phyloP scores from a whole-genome alignment of 2,888 invertebrate species.

The Morinoia aosen region DNA sequence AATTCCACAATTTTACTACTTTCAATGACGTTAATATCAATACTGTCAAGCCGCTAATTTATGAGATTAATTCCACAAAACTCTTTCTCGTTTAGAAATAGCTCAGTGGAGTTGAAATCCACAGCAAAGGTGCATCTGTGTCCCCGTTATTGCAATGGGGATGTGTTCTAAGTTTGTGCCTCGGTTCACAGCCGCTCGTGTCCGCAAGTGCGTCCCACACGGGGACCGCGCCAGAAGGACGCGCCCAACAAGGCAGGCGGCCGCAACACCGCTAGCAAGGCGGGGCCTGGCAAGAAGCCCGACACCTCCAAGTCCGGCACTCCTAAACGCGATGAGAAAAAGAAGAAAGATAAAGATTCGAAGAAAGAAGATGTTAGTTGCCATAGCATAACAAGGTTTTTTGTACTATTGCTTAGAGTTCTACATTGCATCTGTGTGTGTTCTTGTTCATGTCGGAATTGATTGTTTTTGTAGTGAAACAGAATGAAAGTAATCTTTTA shows the following conservation, averaged over 20 bases:
- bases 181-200: constrained; percentile 33
- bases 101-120: too few relatives aligned
- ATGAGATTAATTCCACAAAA: too few relatives aligned
- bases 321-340: constrained; percentile 58
- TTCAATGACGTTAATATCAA: too few relatives aligned
- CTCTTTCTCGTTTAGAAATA: too few relatives aligned
- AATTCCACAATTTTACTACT: too few relatives aligned
- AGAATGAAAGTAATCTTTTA: too few relatives aligned
- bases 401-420: neutral
- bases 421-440: too few relatives aligned
- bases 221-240: constrained; percentile 64
- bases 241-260: constrained; percentile 50
- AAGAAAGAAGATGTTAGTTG: constrained; percentile 64
- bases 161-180: neutral
- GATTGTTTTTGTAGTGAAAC: too few relatives aligned
- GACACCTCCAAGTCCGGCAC: constrained; percentile 59
- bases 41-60: too few relatives aligned
- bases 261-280: constrained; percentile 51
- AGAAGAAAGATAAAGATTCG: constrained; percentile 64
- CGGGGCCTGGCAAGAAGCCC: constrained; percentile 56
- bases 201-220: constrained; percentile 65
- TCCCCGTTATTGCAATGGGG: neutral
- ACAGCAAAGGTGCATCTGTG: too few relatives aligned
- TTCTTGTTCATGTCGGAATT: too few relatives aligned
- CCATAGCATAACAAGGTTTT: neutral